Evolutionary conservation across 2,113 vertebrate species (phyloP).

Genomic region (Formicarius rufipectus): DNA sequence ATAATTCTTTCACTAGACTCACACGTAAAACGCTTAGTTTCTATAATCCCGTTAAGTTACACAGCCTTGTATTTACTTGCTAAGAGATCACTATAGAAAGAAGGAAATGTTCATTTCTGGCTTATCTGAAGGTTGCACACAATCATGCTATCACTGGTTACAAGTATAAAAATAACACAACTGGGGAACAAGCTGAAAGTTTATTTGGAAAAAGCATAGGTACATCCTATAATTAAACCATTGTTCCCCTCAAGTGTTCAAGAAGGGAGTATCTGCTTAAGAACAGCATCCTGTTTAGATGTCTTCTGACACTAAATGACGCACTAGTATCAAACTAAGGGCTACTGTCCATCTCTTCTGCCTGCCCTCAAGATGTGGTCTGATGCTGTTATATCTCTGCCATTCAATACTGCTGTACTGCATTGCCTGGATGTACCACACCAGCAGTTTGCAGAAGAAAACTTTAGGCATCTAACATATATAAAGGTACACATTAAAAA

Average conservation of each 20-base stretch:
- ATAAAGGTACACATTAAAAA: not conserved
- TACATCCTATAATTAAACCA: constrained; percentile 46
- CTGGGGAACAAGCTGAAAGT: constrained; percentile 33
- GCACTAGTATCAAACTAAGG: not conserved
- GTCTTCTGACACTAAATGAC: constrained; percentile 11
- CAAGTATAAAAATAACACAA: constrained; percentile 35
- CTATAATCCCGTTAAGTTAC: not conserved
- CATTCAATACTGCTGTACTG: not conserved
- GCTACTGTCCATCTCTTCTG: not conserved
- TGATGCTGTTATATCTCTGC: not conserved
- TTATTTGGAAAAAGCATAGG: constrained; percentile 40
- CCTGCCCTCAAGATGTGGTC: not conserved
- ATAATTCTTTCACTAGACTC: not conserved
- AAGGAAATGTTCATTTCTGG: constrained; percentile 10
- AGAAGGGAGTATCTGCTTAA: constrained; percentile 35
- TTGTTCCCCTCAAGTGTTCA: not conserved
- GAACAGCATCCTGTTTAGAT: constrained; percentile 38
- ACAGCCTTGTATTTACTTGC: not conserved
- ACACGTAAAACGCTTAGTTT: not conserved
- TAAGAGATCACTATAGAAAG: not conserved
- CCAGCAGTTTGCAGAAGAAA: not conserved
- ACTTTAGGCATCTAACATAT: not conserved
- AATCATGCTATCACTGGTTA: not conserved
- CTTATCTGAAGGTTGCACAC: constrained; percentile 25
- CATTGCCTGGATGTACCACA: not conserved